phyloP scores from a whole-genome alignment of 2,797 vertebrate species.

The Rhyacichthys aspro region DNA sequence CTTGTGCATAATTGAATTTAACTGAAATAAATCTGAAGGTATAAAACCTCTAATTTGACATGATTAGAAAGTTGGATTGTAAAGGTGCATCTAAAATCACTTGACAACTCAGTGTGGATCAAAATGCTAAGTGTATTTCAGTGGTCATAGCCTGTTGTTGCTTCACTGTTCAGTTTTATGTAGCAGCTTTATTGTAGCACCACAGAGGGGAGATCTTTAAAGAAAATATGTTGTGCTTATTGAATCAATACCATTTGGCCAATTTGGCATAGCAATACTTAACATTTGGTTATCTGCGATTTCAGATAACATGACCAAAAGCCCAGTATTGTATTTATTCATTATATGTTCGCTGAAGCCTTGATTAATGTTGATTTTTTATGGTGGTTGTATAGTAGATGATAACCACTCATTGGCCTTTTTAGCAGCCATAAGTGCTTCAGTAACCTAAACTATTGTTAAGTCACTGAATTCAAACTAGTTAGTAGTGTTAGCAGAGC shows the following conservation, averaged over 20 bases:
- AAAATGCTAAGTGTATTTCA: constrained; percentile 10
- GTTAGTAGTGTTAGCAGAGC: background rate
- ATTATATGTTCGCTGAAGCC: background rate
- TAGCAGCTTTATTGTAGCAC: constrained; percentile 58
- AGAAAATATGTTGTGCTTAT: no score
- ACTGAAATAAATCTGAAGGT: background rate
- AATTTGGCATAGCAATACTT: no score
- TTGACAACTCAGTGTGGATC: background rate
- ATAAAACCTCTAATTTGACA: background rate
- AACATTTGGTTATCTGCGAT: no score
- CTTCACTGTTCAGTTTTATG: constrained; percentile 27
- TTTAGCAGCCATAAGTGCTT: constrained; percentile 23
- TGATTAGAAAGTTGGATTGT: background rate
- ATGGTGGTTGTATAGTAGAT: background rate
- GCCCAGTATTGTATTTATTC: no score
- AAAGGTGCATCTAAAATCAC: background rate
- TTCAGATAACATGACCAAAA: background rate
- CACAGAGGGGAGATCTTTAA: background rate
- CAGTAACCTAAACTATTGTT: constrained; percentile 14
- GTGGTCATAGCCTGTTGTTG: constrained; percentile 16
- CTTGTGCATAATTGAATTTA: constrained; percentile 24
- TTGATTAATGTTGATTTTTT: background rate
- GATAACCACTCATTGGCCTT: constrained; percentile 18
- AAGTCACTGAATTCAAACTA: constrained; percentile 11
- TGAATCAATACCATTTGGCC: no score